Percentiles rank a stretch among this genome's conserved stretches.
These are phyloP conservation scores for Gambusia holbrooki DNA, from an alignment of 2,113 vertebrate genomes.

Conservation along the genomic window DNA sequence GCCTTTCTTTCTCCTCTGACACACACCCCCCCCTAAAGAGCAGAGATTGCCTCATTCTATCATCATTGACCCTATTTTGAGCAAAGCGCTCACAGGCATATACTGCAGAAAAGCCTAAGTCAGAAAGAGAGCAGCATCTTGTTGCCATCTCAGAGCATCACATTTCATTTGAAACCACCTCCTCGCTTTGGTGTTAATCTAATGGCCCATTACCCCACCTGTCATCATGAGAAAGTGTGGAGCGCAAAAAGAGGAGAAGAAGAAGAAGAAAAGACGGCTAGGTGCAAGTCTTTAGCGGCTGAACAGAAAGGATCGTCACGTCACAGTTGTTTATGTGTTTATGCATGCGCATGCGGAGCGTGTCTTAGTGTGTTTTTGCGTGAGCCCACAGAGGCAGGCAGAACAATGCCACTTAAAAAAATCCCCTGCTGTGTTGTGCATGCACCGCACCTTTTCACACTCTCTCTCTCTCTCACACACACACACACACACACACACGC, in stretches of 20 bases:
- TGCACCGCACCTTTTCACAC: slow-evolving; percentile 16
- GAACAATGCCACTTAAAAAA: slow-evolving; percentile 65
- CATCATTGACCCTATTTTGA: slow-evolving; percentile 78
- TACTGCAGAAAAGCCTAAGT: slow-evolving; percentile 53
- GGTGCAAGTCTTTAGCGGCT: slow-evolving; percentile 39
- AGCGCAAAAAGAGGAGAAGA: slow-evolving; percentile 18
- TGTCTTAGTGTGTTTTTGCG: slow-evolving; percentile 18
- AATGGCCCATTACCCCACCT: slow-evolving; percentile 71
- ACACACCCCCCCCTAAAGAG: slow-evolving; percentile 56
- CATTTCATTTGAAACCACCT: slow-evolving; percentile 53
- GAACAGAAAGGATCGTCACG: slow-evolving; percentile 35
- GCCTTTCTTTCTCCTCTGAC: slow-evolving; percentile 48
- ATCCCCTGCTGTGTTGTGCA: slow-evolving; percentile 11
- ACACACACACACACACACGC: background rate
- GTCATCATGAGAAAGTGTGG: slow-evolving; percentile 56
- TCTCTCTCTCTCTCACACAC: slow-evolving; percentile 5
- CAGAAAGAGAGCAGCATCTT: slow-evolving; percentile 48
- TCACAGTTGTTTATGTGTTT: slow-evolving; percentile 22
- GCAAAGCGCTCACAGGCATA: slow-evolving; percentile 45
- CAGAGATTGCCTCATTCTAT: slow-evolving; percentile 80
- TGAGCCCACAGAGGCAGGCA: slow-evolving; percentile 29
- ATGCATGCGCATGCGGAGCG: slow-evolving; percentile 10
- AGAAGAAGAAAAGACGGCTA: slow-evolving; percentile 31
- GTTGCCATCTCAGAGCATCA: slow-evolving; percentile 60
- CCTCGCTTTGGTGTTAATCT: slow-evolving; percentile 65